Evolutionary conservation across 2,113 vertebrate species (phyloP).

Genomic region (Forbesichthys papilliferus): DNA sequence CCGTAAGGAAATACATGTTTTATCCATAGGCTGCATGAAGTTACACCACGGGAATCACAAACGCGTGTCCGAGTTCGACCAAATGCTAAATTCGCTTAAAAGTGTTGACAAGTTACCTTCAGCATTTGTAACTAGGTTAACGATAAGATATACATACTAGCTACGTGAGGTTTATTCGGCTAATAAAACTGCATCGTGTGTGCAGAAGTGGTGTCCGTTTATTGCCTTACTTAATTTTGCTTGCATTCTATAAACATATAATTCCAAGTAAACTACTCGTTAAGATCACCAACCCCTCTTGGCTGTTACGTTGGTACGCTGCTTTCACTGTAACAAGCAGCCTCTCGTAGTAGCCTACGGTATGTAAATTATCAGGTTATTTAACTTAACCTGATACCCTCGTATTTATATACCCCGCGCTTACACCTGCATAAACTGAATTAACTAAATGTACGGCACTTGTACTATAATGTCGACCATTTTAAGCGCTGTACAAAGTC

Average conservation of each 20-base stretch:
- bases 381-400: too few species aligned
- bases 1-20: neutral
- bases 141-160: neutral
- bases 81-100: neutral
- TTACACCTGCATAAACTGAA: too few species aligned
- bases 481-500: too few species aligned
- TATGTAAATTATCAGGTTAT: too few species aligned
- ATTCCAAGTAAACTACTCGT: neutral
- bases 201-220: neutral
- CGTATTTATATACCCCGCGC: too few species aligned
- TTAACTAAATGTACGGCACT: too few species aligned
- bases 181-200: neutral
- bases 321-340: too few species aligned
- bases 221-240: neutral
- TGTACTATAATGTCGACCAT: too few species aligned
- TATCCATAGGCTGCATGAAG: neutral
- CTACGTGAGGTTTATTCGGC: neutral
- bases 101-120: slow-evolving; percentile 2
- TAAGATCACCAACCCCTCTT: neutral
- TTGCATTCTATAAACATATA: too few species aligned
- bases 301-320: too few species aligned
- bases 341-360: too few species aligned
- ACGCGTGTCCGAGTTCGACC: neutral
- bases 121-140: slow-evolving; percentile 11
- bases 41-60: too few species aligned